Percentiles rank a stretch among this genome's conserved stretches.
Evolutionary conservation across 1,140 invertebrate genomes (phyloP).

Genomic region (Drosophila lacertosa): DNA sequence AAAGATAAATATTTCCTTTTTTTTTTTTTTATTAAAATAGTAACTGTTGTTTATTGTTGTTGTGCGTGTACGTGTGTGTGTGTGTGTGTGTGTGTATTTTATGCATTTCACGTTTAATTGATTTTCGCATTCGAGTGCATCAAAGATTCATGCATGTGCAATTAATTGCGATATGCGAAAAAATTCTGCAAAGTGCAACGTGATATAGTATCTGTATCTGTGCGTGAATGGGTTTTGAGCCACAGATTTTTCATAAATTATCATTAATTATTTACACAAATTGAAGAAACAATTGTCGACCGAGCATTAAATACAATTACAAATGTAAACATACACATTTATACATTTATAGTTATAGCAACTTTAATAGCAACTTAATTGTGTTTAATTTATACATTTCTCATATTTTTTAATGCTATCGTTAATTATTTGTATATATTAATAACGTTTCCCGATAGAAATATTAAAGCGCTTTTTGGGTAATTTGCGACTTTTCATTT

Average conservation of each 20-base stretch:
- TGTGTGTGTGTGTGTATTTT: conserved; percentile 28
- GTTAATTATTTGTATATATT: no score
- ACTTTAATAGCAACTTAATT: conserved; percentile 1
- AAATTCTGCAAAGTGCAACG: conserved; percentile 16
- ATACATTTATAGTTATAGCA: background rate
- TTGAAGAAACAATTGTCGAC: conserved; percentile 26
- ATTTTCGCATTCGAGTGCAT: conserved; percentile 74
- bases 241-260: conserved; percentile 30
- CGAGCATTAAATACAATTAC: background rate
- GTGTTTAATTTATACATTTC: background rate
- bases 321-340: no score
- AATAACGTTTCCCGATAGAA: no score
- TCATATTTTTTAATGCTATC: background rate
- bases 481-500: no score
- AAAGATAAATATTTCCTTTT: conserved; percentile 10
- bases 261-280: conserved; percentile 50
- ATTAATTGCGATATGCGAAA: conserved; percentile 58
- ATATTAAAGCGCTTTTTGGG: no score
- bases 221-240: background rate
- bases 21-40: conserved; percentile 6
- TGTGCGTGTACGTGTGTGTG: no score
- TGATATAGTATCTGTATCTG: conserved; percentile 19
- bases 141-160: conserved; percentile 74
- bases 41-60: background rate
- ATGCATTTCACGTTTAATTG: conserved; percentile 69